Percentiles rank a stretch among this genome's conserved stretches.
These are phyloP conservation scores for Craterocephalus amniculus DNA, from an alignment of 2,797 vertebrate genomes.

Conservation along the genomic window DNA sequence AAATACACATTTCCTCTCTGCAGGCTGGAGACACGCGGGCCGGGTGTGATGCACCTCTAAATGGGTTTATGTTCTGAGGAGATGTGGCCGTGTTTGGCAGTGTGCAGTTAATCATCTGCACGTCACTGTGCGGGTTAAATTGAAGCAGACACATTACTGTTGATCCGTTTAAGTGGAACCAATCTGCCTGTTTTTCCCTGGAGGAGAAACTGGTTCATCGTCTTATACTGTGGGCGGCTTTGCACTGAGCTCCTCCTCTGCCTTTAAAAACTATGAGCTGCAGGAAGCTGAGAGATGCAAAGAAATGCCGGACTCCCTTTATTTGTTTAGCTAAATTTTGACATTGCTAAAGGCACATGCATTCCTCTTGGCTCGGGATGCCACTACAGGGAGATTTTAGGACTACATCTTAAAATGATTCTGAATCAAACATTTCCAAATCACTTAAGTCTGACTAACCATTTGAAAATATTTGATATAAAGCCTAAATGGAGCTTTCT, in stretches of 20 bases:
- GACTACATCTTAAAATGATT: too few species aligned
- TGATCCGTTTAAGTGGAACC: conserved; percentile 65
- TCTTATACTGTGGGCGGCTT: conserved; percentile 24
- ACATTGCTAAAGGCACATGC: neutral
- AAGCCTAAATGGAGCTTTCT: neutral
- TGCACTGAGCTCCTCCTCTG: neutral
- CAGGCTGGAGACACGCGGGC: neutral
- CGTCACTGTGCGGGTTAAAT: conserved; percentile 16
- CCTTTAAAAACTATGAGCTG: neutral
- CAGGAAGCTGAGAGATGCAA: neutral
- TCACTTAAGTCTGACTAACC: too few species aligned
- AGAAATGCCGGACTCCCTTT: neutral
- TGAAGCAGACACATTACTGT: conserved; percentile 44
- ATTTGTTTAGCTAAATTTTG: neutral
- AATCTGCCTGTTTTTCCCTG: conserved; percentile 27
- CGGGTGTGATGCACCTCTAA: neutral
- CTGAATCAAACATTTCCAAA: neutral
- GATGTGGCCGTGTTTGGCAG: neutral
- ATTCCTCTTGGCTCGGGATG: neutral
- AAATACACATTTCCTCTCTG: neutral
- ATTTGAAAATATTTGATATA: neutral
- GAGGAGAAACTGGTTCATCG: conserved; percentile 26
- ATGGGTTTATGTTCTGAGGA: neutral
- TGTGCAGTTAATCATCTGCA: conserved; percentile 12
- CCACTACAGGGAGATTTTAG: neutral